Percentiles rank a stretch among this genome's conserved stretches.
Evolutionary conservation across 1,140 invertebrate genomes (phyloP).

Genomic region (Babylonia areolata): DNA sequence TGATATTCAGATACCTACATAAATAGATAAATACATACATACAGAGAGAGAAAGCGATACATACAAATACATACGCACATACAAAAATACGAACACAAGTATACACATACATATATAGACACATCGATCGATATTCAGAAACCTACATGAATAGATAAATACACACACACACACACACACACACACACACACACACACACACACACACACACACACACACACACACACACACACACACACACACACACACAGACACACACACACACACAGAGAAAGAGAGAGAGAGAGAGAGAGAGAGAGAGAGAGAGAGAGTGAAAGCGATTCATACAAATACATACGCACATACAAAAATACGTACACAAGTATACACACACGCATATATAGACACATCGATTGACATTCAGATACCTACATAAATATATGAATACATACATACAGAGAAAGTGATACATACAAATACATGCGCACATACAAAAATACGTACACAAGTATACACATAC

Average conservation of each 20-base stretch:
- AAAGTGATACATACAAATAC: too few species aligned
- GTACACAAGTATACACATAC: neutral
- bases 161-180: slow-evolving; percentile 6
- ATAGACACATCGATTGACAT: neutral
- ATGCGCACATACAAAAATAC: too few species aligned
- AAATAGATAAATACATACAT: too few species aligned
- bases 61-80: too few species aligned
- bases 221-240: neutral
- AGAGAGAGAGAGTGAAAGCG: too few species aligned
- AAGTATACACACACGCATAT: neutral
- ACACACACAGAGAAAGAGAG: too few species aligned
- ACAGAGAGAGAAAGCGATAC: too few species aligned
- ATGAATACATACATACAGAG: too few species aligned
- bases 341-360: too few species aligned
- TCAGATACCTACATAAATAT: neutral
- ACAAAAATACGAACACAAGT: neutral
- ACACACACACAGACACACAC: slow-evolving; percentile 8
- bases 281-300: too few species aligned
- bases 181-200: neutral
- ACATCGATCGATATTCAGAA: too few species aligned
- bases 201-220: neutral
- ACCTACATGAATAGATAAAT: neutral
- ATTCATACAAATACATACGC: neutral
- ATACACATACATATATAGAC: neutral
- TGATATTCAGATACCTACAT: too few species aligned